Base-by-base conservation (phyloP, 2,888 invertebrate species). In the Agonopterix alstromeriana region DNA sequence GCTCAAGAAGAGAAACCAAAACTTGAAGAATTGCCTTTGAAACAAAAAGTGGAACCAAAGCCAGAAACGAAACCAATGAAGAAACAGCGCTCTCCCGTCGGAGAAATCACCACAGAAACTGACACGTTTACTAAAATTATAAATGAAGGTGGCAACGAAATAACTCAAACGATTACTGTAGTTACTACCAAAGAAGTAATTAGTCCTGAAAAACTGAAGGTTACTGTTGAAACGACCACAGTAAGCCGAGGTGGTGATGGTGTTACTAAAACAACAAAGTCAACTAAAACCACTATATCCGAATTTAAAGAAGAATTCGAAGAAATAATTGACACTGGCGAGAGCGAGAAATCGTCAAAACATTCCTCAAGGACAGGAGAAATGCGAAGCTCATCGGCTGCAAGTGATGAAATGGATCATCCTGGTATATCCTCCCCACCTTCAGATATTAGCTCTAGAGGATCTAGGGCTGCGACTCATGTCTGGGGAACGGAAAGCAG, bases 361-460 rank as follows among this genome's bases (percentile, higher is more conserved):
- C 66, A 73, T 14, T 84, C 86, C 8, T 74, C 91, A 4, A 91
- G 90, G 55, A 87, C 90, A 14, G 74, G 82, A 42, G 90, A 91
- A 46, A 76, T 91, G 63, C 82, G 90, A 42, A 91, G 92, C 61
- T 90, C 90, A 8, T 92, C 92, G 49, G 91, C 91, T 2, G 90
- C 90, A 0, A 93, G 93, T 54, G 93, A 92, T 53, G 93, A 93
- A 48, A 79, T 89, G 49, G 93, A 93, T 53, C 83, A 85, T 50
- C 83, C 77, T 1, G 90, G 89, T 8, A 87, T 90, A 49, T 81
- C 86, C 2, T 90, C 91, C 38, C 91, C 91, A 12, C 90, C 91
- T 12, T 91, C 93, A 47, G 93, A 92, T 58, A 89, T 91, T 44
- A 93, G 93, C 58, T 91, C 91, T 7, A 90, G 91, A 66, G 88